phyloP scores from a whole-genome alignment of 2,797 vertebrate genomes.

The Anguilla anguilla region DNA sequence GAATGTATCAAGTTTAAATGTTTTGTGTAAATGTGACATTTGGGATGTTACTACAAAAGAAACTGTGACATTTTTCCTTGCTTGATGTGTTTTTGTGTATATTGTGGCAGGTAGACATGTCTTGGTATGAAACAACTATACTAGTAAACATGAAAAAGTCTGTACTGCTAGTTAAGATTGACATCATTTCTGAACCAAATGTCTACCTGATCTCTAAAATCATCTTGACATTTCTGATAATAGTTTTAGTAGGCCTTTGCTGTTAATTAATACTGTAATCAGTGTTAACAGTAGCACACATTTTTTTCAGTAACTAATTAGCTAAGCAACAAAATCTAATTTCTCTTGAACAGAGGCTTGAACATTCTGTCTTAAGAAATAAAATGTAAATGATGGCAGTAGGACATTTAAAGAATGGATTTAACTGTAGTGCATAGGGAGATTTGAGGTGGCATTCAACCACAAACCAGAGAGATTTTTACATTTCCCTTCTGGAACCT shows the following conservation, averaged over 20 bases:
- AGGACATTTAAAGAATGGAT: neutral
- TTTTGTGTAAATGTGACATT: constrained; percentile 7
- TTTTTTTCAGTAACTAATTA: neutral
- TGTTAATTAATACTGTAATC: neutral
- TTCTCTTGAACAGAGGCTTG: neutral
- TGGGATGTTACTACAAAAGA: neutral
- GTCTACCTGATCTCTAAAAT: neutral
- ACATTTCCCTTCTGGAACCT: neutral
- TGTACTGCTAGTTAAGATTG: neutral
- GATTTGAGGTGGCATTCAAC: neutral
- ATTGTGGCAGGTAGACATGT: neutral
- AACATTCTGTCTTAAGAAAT: neutral
- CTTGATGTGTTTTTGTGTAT: constrained; percentile 7
- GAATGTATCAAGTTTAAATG: neutral
- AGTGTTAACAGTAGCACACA: neutral
- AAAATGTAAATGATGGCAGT: neutral
- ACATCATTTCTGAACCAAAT: neutral
- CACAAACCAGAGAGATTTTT: neutral
- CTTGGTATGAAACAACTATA: neutral
- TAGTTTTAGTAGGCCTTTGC: neutral
- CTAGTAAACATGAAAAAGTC: neutral
- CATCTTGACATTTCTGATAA: neutral
- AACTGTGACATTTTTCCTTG: neutral
- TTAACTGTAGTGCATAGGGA: neutral
- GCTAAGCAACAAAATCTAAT: neutral